phyloP scores from a whole-genome alignment of 2,888 invertebrate species.

The Metellina segmentata region DNA sequence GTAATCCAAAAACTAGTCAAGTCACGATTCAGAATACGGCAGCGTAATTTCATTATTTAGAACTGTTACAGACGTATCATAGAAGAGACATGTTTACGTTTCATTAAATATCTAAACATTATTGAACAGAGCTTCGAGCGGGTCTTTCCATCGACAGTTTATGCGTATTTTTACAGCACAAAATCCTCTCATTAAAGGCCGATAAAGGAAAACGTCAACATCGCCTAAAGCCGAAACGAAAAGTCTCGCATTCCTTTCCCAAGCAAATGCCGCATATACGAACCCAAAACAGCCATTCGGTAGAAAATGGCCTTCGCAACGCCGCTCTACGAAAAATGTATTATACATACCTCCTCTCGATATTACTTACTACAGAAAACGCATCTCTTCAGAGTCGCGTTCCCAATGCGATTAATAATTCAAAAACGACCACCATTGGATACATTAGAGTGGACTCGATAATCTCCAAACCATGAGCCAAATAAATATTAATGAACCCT shows the following conservation, averaged over 20 bases:
- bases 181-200: too few species aligned
- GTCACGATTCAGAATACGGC: too few species aligned
- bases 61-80: too few species aligned
- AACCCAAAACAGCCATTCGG: background rate
- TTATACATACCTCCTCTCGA: conserved; percentile 4
- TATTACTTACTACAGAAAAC: conserved; percentile 1
- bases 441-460: conserved; percentile 43
- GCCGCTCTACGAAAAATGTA: conserved; percentile 43
- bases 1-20: too few species aligned
- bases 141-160: too few species aligned
- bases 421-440: conserved; percentile 18
- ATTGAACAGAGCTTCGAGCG: too few species aligned
- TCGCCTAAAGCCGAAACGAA: background rate
- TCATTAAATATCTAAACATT: too few species aligned
- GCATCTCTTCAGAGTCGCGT: background rate
- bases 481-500: conserved; percentile 66
- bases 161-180: too few species aligned
- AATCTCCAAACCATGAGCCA: conserved; percentile 48
- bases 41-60: too few species aligned
- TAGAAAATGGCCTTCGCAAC: background rate
- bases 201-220: background rate
- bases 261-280: background rate
- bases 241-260: conserved; percentile 7
- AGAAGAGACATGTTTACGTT: too few species aligned
- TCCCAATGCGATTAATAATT: conserved; percentile 40